Conservation (phyloP, 2,888 invertebrate genomes). For the Leucania comma region DNA sequence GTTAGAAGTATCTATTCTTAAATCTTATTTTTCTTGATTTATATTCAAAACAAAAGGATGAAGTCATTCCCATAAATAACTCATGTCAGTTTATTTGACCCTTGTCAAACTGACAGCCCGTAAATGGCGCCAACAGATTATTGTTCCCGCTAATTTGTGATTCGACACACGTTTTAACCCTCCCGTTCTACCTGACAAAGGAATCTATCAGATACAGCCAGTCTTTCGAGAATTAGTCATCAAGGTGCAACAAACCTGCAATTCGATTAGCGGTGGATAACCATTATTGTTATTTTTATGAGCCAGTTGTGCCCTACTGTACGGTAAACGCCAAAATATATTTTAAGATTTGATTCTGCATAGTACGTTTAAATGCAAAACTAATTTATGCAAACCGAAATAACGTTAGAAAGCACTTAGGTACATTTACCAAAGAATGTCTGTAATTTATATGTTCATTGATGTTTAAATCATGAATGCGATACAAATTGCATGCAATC, state of each 20-base stretch:
- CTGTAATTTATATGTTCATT: slow-evolving; percentile 43
- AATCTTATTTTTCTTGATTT: slow-evolving; percentile 13
- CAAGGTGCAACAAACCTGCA: slow-evolving; percentile 37
- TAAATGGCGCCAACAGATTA: slow-evolving; percentile 51
- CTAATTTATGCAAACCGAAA: neutral
- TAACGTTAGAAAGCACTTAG: neutral
- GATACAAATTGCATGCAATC: slow-evolving; percentile 49
- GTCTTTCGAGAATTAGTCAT: slow-evolving; percentile 49
- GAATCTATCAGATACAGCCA: slow-evolving; percentile 38
- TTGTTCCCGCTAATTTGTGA: slow-evolving; percentile 48
- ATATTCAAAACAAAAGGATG: slow-evolving; percentile 27
- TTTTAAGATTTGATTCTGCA: neutral
- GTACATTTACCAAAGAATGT: slow-evolving; percentile 31
- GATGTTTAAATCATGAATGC: slow-evolving; percentile 51
- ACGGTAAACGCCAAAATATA: neutral
- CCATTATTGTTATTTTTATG: neutral
- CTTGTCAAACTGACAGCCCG: slow-evolving; percentile 56
- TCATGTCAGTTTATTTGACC: slow-evolving; percentile 37
- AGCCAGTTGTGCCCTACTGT: no score
- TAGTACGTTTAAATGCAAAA: neutral
- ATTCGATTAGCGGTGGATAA: slow-evolving; percentile 8
- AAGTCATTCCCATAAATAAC: slow-evolving; percentile 35
- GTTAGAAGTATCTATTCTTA: neutral
- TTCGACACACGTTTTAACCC: slow-evolving; percentile 43
- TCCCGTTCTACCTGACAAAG: slow-evolving; percentile 47